Base-by-base conservation (phyloP, 2,888 invertebrate species). In the Cosmorhoe ocellata region DNA sequence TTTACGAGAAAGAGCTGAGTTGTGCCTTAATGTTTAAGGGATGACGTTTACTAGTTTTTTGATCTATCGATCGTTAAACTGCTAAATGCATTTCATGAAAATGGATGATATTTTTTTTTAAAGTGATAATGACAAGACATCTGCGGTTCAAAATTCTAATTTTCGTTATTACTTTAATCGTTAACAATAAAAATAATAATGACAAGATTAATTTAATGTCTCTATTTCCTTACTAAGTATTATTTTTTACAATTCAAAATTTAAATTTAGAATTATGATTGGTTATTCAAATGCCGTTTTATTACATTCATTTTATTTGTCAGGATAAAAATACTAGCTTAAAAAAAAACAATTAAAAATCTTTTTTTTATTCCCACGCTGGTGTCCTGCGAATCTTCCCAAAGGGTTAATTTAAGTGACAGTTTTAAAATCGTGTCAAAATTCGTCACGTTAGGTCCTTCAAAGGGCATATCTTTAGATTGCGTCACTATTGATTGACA, bases 401-500 rank as follows among this genome's bases (percentile, higher is more conserved):
- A 83, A 88, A 83, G 84, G 87, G 86, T 85, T 74, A 51, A 41
- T 54, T 81, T 69, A 74, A 81, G 70, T 77, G 79, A 79, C 81
- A 78, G 75, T 84, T 88, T 86, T 76, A 83, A 88, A 88, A 76
- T 82, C 77, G 64, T 76, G 80, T 82, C 81, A 77, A 48, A 55
- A 81, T 89, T 83, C 47, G 86, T 69, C 66, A 74, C 78, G 81
- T 80, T 81, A 67, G 78, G 81, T 82, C 70, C 67, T 63, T 63
- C 65, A 74, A 68, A 71, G 68, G 61, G 63, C 65, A 63, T 70
- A n/a, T n/a, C n/a, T 71, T 79, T 64, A 64, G 62, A 67, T 88
- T 86, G 84, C 85, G 78, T 85, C 82, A 84, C 74, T 64, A 41
- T 70, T 74, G 82, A 85, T 67, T 80, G 84, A 85, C 86, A 80